Evolutionary conservation across 2,888 invertebrate genomes (phyloP), one percentile per base, ranked within the genome.

Genomic region (Calameuta filiformis): DNA sequence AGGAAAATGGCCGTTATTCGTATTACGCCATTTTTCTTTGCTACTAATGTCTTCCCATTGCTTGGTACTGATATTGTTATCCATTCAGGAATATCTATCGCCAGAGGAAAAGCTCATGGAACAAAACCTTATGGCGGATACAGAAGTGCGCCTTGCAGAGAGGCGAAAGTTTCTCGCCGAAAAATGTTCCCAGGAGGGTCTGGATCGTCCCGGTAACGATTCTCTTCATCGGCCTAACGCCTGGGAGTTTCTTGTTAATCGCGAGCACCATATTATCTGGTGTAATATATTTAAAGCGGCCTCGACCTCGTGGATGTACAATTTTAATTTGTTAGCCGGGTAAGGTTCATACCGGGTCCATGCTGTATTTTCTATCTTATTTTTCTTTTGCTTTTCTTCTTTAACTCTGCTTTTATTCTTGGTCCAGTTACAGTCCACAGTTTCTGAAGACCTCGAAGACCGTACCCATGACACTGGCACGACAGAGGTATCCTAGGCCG

Each of bases 221-320:
- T 92, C 93, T 34, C 91, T 93, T 33, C 94, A 95, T 84, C 95
- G 94, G 87, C 95, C 97, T 35, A 96, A 96, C 87, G 95, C 97
- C 23, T 97, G 97, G 97, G 97, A 97, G 91, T 97, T 96, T 91
- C 93, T 97, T 88, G 95, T 97, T 87, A 96, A 96, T 91, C 93
- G 94, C 84, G 95, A 96, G 89, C 95, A 96, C 90, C 96, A 95
- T 89, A 93, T 97, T 77, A 95, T 97, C 89, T 97, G 97, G 97
- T 95, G 95, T 88, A 95, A 95, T 88, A 94, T 95, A 83, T 95
- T 95, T 88, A 95, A 95, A 92, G 95, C 95, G 68, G 95, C 95
- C 12, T 97, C 97, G n/a, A 96, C 97, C 31, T 97, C 97, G 0
- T 97, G 97, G 97, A 96, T 97, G 95, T 97, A 97, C 92, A 97